Percentiles rank a stretch among this genome's conserved stretches.
Conservation (phyloP, 2,888 invertebrate genomes). For the Nowickia ferox region DNA sequence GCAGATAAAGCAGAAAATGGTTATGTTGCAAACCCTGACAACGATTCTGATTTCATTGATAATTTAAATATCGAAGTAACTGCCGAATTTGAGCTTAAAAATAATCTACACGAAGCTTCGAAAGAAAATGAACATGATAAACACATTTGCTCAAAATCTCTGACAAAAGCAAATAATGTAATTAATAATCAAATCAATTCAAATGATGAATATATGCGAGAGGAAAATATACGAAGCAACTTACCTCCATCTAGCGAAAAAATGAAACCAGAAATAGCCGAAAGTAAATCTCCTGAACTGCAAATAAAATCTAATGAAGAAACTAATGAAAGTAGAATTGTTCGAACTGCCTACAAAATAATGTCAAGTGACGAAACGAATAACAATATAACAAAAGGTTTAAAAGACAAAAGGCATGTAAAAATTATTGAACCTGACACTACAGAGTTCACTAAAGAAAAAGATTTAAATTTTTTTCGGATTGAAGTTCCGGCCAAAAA, state of each 20-base stretch:
- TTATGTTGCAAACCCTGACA: no score
- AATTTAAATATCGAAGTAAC: neutral
- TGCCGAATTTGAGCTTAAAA: neutral
- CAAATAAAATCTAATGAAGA: neutral
- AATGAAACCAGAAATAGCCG: neutral
- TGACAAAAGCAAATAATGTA: neutral
- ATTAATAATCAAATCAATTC: neutral
- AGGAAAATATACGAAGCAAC: neutral
- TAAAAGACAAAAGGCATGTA: neutral
- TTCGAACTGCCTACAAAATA: neutral
- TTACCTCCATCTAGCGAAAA: neutral
- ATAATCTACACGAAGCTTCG: neutral
- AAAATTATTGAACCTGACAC: neutral
- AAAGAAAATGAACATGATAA: neutral
- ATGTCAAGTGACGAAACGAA: neutral
- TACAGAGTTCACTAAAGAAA: neutral
- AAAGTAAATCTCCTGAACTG: neutral
- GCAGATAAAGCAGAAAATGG: neutral
- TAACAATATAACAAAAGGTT: neutral
- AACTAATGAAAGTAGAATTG: neutral
- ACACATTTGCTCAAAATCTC: neutral
- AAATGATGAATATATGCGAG: neutral
- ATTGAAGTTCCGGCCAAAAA: neutral
- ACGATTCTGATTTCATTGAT: neutral
- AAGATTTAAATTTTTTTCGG: neutral